Percentiles rank a stretch among this genome's conserved stretches.
Evolutionary conservation across 2,113 vertebrate genomes (phyloP).

Genomic region (Cyprinodon tularosa): DNA sequence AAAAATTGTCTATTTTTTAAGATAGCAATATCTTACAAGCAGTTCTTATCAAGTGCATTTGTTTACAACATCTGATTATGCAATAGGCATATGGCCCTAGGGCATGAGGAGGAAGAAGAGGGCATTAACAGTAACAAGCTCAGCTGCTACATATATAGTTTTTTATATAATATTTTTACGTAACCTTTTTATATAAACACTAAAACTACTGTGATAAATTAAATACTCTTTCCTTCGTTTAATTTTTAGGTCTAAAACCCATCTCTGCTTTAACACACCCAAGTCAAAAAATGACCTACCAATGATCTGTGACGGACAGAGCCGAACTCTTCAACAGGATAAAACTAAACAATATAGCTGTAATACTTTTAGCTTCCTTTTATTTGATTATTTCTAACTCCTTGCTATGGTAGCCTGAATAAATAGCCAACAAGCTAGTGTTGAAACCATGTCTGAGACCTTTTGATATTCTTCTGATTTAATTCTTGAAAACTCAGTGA

Average conservation of each 20-base stretch:
- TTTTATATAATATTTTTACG: constrained; percentile 35
- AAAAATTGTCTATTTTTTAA: not conserved
- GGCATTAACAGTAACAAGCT: constrained; percentile 29
- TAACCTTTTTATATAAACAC: constrained; percentile 19
- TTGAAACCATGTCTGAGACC: not conserved
- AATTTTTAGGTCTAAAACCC: not conserved
- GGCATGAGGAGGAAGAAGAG: constrained; percentile 24
- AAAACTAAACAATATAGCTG: no score
- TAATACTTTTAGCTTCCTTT: not conserved
- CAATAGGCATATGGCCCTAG: constrained; percentile 35
- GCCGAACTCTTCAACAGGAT: no score
- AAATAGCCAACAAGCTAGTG: not conserved
- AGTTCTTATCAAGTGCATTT: constrained; percentile 5
- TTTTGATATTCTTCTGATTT: not conserved
- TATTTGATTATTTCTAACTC: not conserved
- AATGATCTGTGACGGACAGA: not conserved
- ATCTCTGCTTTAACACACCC: not conserved
- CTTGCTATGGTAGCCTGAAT: not conserved
- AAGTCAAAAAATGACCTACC: not conserved
- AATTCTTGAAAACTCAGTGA: not conserved
- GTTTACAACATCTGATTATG: constrained; percentile 38
- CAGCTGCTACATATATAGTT: constrained; percentile 19
- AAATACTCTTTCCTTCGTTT: not conserved
- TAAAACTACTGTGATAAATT: not conserved
- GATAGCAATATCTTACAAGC: not conserved